These are phyloP conservation scores for Cebus imitator DNA, from an alignment of 2,113 vertebrate species.

Conservation along the genomic window DNA sequence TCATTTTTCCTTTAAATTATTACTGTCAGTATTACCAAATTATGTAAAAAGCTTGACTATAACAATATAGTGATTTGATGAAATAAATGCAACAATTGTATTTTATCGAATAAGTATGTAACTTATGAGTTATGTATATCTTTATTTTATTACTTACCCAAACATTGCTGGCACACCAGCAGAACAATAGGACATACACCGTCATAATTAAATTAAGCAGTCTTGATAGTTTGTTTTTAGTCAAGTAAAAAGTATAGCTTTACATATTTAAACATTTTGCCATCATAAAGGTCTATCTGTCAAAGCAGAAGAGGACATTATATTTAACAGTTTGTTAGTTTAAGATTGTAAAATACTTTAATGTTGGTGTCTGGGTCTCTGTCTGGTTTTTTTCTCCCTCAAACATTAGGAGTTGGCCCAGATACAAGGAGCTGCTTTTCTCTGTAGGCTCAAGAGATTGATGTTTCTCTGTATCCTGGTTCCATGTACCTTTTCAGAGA, in stretches of 20 bases:
- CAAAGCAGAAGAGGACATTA: background rate
- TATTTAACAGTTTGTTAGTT: slow-evolving; percentile 19
- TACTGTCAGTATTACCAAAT: slow-evolving; percentile 5
- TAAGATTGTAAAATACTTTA: slow-evolving; percentile 18
- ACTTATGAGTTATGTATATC: background rate
- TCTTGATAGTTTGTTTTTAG: background rate
- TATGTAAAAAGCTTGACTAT: background rate
- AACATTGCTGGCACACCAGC: background rate
- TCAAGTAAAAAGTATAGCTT: slow-evolving; percentile 5
- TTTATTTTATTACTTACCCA: background rate
- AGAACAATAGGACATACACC: background rate
- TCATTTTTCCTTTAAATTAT: background rate
- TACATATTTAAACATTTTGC: background rate
- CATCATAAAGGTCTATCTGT: background rate
- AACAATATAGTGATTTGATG: background rate
- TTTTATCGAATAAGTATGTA: background rate
- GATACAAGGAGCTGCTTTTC: background rate
- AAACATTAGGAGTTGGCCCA: background rate
- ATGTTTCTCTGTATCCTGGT: background rate
- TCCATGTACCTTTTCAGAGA: background rate
- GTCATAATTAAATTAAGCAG: background rate
- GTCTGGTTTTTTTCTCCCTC: background rate
- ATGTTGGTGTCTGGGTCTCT: background rate
- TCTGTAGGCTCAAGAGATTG: background rate
- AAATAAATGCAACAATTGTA: slow-evolving; percentile 35